Percentiles rank a stretch among this genome's conserved stretches.
These are phyloP conservation scores for Mellilla xanthometata DNA, from an alignment of 2,888 invertebrate species.

Conservation along the genomic window DNA sequence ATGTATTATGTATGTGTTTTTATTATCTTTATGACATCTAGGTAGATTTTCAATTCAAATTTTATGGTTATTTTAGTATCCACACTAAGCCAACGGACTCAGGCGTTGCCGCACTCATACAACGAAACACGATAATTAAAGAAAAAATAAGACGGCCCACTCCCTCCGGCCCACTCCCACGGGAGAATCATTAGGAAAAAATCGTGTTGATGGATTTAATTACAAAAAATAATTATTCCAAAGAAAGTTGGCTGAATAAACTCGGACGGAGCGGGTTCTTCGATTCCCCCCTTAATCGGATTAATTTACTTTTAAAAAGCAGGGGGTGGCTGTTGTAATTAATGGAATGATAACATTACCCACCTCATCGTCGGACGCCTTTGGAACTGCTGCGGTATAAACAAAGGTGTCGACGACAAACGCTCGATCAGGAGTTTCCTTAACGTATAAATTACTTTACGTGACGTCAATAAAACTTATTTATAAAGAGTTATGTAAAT, in stretches of 20 bases:
- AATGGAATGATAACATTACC: slow-evolving; percentile 82
- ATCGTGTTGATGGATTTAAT: slow-evolving; percentile 83
- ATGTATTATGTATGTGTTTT: too few species aligned
- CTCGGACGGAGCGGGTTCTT: slow-evolving; percentile 80
- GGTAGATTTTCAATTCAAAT: too few species aligned
- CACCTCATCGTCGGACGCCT: slow-evolving; percentile 72
- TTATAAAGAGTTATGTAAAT: too few species aligned
- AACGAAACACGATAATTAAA: slow-evolving; percentile 52
- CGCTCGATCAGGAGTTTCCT: not conserved
- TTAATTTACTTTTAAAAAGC: slow-evolving; percentile 82
- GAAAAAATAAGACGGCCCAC: slow-evolving; percentile 57
- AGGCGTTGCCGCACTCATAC: slow-evolving; percentile 30
- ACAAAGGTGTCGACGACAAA: slow-evolving; percentile 40
- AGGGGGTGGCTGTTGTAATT: slow-evolving; percentile 78
- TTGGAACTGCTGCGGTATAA: slow-evolving; percentile 46
- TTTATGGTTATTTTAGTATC: slow-evolving; percentile 25
- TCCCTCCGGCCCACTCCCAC: slow-evolving; percentile 55
- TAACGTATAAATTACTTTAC: too few species aligned
- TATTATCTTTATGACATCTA: too few species aligned
- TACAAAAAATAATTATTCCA: slow-evolving; percentile 82
- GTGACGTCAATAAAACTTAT: too few species aligned
- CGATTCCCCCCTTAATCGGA: slow-evolving; percentile 81
- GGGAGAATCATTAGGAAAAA: slow-evolving; percentile 82
- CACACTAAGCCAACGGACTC: slow-evolving; percentile 35
- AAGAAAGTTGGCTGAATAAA: slow-evolving; percentile 81